Percentiles rank a stretch among this genome's conserved stretches.
Conservation (phyloP, 2,797 vertebrate species). For the Brachyalestes nurse region DNA sequence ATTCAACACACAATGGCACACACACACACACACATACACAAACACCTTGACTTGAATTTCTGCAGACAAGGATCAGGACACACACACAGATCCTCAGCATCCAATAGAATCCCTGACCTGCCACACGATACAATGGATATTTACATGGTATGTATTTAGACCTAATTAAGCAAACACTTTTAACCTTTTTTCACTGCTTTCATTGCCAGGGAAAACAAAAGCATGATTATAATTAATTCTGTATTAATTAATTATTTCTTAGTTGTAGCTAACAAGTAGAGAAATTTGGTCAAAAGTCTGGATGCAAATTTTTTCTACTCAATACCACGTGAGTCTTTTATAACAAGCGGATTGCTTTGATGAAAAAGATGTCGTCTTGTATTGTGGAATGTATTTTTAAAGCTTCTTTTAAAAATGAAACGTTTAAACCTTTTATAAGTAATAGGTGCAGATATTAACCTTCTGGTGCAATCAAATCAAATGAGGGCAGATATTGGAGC, state of each 20-base stretch:
- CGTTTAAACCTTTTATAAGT: too few relatives aligned
- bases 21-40: too few relatives aligned
- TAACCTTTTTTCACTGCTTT: not conserved
- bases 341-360: too few relatives aligned
- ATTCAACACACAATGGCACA: constrained; percentile 65
- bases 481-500: constrained; percentile 6
- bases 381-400: too few relatives aligned
- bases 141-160: not conserved
- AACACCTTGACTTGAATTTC: not conserved
- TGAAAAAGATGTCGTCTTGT: too few relatives aligned
- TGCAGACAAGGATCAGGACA: constrained; percentile 15
- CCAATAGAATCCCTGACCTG: constrained; percentile 18
- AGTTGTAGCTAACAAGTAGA: too few relatives aligned
- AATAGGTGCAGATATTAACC: too few relatives aligned
- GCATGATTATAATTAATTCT: not conserved
- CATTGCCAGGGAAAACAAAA: not conserved
- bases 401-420: too few relatives aligned
- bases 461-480: too few relatives aligned
- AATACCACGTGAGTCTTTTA: too few relatives aligned
- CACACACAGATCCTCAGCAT: constrained; percentile 7
- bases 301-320: too few relatives aligned
- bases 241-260: not conserved
- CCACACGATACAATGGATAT: constrained; percentile 1
- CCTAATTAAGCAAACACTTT: not conserved
- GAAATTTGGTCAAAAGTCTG: too few relatives aligned